Evolutionary conservation across 92 coral and sea anemone genomes (phyloP), one percentile per base, ranked within the genome.

Genomic region (Siderastrea siderea): DNA sequence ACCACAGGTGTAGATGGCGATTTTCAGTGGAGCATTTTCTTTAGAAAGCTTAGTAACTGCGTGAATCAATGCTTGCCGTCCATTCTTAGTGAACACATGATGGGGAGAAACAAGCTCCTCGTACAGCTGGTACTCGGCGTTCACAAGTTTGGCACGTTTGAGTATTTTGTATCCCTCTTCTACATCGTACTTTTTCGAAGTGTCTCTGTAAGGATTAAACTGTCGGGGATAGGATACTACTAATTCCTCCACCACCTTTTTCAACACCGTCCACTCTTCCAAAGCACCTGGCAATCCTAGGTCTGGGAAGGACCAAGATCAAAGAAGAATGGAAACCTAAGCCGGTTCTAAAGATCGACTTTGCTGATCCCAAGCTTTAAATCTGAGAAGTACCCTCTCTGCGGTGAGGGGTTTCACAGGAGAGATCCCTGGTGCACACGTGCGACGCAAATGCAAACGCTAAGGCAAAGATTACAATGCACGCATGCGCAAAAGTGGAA

Each of bases 1-100:
- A 45, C 85, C 91, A 57, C 91, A 79, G 17, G 86, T 87, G 86
- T 79, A 87, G 17, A 87, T 68, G 44, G 68, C 84, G 57, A 78
- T 67, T 65, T 61, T 52, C 13, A 52, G 57, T 8, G 57, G 57
- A 4, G 57, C 57, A 4, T 52, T 52, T 52, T 8, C 49, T 16
- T 47, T 26, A 44, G 60, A 43, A 6, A 47, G 66, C 11, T 6
- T 14, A 47, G 15, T 15, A 10, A 75, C 80, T 16, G 3, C 80
- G 48, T 75, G 6, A 4, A 44, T 44, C 60, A 75, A 49, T 57
- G 60, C n/a, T 6, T 75, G 59, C 69, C 72, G 48, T 47, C 87
- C 87, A 6, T 67, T 68, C 49, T 51, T 47, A 49, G 87, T 54
- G 79, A 54, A 82, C 16, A 69, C 87, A 19, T 60, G 15, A 64